Base-by-base conservation (phyloP, 37 sponge, comb jelly and placozoan species). In the Beroe forskalii region DNA sequence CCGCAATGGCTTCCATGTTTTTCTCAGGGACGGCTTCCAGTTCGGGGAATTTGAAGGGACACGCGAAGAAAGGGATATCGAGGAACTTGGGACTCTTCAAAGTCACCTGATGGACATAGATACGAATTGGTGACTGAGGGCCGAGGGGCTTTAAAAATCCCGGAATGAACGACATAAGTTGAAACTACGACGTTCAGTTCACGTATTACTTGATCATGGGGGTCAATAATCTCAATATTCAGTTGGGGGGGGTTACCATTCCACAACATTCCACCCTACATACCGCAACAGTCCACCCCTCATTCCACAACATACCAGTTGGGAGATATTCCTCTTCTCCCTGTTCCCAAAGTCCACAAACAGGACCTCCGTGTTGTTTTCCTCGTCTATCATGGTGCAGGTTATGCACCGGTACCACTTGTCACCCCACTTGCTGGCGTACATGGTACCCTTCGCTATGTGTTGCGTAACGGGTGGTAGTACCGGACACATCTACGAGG, bases 301-400 rank as follows among this genome's bases (percentile, higher is more conserved):
- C n/a, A n/a, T n/a, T n/a, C n/a, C n/a, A n/a, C n/a, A 69, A 69
- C 72, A 42, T 80, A 80, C 86, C 86, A 80, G 4, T 38, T 80
- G 48, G 30, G 86, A 22, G 55, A 44, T 25, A 38, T 80, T 17
- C 41, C n/a, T 80, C 86, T 22, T 41, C 55, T 44, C 86, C 55
- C 41, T 44, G 55, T 80, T 80, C 55, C 86, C 86, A 37, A 42
- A 80, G 20, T 80, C 86, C 28, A 80, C 86, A 80, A 80, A 80
- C 55, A 44, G 86, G 4, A 80, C 86, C 48, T 80, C 55, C 6
- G 55, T 44, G 30, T 43, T 23, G 30, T 37, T 37, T 6, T 43
- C 4, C 3, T 80, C 55, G 22, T 80, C 30, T 14, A 38, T n/a
- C 2, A 43, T 17, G 24, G 9, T n/a, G 42, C 86, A 44, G 20